These are phyloP conservation scores for Sycophila texana DNA, from an alignment of 2,888 invertebrate species.

Conservation along the genomic window DNA sequence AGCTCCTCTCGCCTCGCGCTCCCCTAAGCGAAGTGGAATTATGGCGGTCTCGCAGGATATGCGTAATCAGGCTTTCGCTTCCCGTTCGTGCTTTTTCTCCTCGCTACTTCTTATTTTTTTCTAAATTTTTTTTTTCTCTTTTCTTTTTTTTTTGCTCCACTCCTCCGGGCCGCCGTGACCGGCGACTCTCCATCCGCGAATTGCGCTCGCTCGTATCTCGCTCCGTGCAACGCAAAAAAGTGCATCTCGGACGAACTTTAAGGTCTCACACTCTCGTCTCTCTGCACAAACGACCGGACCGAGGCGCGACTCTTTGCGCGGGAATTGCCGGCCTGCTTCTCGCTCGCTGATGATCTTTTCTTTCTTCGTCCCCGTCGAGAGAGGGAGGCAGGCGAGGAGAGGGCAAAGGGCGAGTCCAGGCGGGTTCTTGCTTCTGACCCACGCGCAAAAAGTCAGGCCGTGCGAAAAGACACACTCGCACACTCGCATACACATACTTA, in stretches of 20 bases:
- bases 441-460: background rate
- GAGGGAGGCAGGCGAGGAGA: background rate
- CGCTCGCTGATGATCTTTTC: no score
- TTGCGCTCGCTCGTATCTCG: no score
- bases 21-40: slow-evolving; percentile 22
- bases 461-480: background rate
- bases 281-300: background rate
- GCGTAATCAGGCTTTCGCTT: slow-evolving; percentile 35
- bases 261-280: background rate
- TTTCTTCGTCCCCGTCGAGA: no score
- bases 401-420: background rate
- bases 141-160: background rate
- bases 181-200: no score
- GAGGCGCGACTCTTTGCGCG: background rate
- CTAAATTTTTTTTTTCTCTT: background rate
- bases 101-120: slow-evolving; percentile 3
- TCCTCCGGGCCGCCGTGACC: background rate
- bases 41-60: slow-evolving; percentile 45
- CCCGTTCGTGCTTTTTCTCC: background rate
- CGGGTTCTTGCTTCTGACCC: background rate
- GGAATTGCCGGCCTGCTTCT: no score
- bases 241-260: background rate
- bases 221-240: slow-evolving; percentile 9
- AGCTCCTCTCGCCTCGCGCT: slow-evolving; percentile 9
- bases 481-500: background rate